Conservation (phyloP, 2,797 vertebrate genomes). For the Setipinna tenuifilis region DNA sequence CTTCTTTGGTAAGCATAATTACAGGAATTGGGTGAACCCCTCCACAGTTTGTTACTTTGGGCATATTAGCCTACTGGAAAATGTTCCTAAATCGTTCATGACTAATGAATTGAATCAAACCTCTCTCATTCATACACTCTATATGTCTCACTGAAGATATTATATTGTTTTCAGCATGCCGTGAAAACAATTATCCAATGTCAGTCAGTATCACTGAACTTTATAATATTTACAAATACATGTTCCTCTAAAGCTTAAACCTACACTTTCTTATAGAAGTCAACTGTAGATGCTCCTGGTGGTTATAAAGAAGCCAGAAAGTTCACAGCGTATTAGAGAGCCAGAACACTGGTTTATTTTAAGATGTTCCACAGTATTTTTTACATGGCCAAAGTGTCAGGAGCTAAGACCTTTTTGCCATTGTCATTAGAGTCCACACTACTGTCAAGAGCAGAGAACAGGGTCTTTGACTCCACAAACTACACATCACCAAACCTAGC, state of each 20-base stretch:
- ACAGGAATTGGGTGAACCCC: not conserved
- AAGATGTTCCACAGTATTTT: not conserved
- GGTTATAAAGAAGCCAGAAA: not conserved
- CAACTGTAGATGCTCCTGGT: not conserved
- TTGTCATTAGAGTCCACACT: no score
- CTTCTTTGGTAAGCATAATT: not conserved
- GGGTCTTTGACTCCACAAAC: not conserved
- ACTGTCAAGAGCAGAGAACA: not conserved
- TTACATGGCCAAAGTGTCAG: not conserved
- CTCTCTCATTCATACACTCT: not conserved
- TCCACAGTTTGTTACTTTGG: not conserved
- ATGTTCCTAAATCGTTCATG: not conserved
- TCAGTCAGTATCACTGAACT: not conserved
- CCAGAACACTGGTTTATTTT: not conserved
- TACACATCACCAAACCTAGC: not conserved
- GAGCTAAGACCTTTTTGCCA: no score
- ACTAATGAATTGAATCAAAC: not conserved
- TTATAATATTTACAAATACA: not conserved
- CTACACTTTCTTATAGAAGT: not conserved
- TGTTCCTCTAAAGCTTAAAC: not conserved
- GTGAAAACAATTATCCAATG: not conserved
- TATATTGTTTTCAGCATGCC: no score
- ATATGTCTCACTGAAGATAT: not conserved
- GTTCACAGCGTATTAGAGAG: not conserved
- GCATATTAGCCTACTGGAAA: not conserved